Evolutionary conservation across 2,113 vertebrate species (phyloP), one percentile per base, ranked within the genome.

Genomic region (Colius striatus): DNA sequence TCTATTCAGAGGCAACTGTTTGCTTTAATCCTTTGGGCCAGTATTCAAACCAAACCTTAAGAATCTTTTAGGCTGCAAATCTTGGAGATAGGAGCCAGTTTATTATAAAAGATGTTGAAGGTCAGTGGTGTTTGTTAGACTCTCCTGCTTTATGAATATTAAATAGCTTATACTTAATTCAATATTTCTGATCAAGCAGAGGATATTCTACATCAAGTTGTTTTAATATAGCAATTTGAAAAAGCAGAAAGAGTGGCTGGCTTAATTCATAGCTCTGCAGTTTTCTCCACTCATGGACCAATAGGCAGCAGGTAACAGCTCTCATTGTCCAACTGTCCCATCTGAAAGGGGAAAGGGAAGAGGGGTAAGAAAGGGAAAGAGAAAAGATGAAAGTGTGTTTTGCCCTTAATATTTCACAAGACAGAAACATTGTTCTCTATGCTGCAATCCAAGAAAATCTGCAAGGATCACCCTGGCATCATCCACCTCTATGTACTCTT

Each of bases 301-400:
- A 16, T 22, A 76, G 47, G 32, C 30, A 79, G 38, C 34, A 68
- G 32, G 41, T n/a, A 70, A 16, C 13, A 90, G 21, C 9, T 3
- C 30, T 51, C 0, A 0, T 2, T 41, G 18, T 18, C 9, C 11
- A 50, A 2, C 5, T 61, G 26, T 65, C 23, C 23, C 16, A 45
- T 7, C 10, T 16, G 38, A 57, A 81, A 78, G 7, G 11, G n/a
- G 20, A 54, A 89, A 53, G 3, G 50, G 21, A 79, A 10, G 8
- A 84, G 23, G 14, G 5, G 25, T 47, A 45, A 66, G 20, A 66
- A 84, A 65, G 32, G 15, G 11, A 36, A 57, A 48, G 22, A 58
- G 12, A 73, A 84, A 91, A 51, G 10, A 16, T 32, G 23, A 48
- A 75, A 65, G 7, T 32, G 2, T 48, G 17, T 57, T 82, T 82